A percentile compares a stretch with the other conserved stretches of the same genome.
Evolutionary conservation across 2,113 vertebrate genomes (phyloP).

Genomic region (Callospermophilus lateralis): DNA sequence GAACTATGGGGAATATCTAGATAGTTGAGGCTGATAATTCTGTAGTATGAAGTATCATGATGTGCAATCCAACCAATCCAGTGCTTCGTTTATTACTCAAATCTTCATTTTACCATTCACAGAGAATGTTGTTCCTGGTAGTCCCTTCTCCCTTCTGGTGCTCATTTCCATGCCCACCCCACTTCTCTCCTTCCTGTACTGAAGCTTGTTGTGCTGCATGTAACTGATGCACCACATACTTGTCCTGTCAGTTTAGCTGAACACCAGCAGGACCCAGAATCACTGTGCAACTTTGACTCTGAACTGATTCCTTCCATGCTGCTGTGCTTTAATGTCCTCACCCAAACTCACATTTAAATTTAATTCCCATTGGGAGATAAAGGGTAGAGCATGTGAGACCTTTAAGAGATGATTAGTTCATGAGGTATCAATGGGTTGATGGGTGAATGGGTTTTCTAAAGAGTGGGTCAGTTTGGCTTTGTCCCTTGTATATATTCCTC

Average conservation of each 20-base stretch:
- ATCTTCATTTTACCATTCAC: not conserved
- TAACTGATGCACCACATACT: slow-evolving; percentile 25
- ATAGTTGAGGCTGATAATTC: not conserved
- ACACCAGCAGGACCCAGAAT: slow-evolving; percentile 13
- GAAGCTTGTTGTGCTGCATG: not conserved
- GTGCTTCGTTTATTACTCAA: too few species aligned
- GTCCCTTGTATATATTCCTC: not conserved
- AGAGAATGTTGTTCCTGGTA: not conserved
- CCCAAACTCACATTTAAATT: too few species aligned
- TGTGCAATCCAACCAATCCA: too few species aligned
- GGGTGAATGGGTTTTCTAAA: not conserved
- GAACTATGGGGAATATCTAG: not conserved
- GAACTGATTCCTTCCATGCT: not conserved
- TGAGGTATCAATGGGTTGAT: not conserved
- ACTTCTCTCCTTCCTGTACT: not conserved
- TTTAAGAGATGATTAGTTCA: not conserved
- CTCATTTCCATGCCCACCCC: not conserved
- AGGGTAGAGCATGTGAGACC: not conserved
- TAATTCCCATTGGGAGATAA: not conserved
- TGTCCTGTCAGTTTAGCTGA: slow-evolving; percentile 66
- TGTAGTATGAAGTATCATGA: too few species aligned
- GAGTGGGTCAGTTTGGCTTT: too few species aligned
- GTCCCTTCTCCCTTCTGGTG: too few species aligned
- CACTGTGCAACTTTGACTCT: slow-evolving; percentile 45
- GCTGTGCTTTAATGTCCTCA: too few species aligned